phyloP scores from a whole-genome alignment of 2,797 vertebrate genomes.

The Halcyon leucocephala region DNA sequence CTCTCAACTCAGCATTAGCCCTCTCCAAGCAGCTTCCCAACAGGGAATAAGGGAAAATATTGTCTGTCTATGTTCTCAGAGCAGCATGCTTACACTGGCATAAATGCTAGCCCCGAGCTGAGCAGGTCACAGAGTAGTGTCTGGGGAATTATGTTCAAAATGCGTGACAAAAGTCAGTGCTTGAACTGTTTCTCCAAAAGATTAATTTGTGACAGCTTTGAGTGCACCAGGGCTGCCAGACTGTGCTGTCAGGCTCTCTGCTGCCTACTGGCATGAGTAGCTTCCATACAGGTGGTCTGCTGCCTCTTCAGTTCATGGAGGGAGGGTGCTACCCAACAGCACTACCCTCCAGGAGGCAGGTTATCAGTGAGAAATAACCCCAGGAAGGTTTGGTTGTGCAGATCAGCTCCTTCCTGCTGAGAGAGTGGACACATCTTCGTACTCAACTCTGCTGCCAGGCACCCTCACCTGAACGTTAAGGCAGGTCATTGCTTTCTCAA shows the following conservation, averaged over 20 bases:
- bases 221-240: neutral
- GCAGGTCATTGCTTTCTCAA: neutral
- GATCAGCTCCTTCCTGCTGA: neutral
- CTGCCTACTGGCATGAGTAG: neutral
- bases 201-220: neutral
- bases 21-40: neutral
- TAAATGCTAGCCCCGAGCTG: neutral
- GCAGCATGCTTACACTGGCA: neutral
- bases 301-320: fast-evolving
- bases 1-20: neutral
- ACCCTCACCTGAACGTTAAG: neutral
- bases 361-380: neutral
- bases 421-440: fast-evolving
- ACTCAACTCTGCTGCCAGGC: neutral
- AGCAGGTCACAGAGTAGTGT: fast-evolving
- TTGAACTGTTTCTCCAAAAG: neutral
- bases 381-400: fast-evolving
- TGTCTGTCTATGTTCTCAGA: neutral
- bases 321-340: neutral
- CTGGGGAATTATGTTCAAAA: neutral
- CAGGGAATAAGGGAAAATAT: neutral
- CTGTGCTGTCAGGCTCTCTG: fast-evolving
- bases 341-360: fast-evolving
- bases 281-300: fast-evolving
- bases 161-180: neutral